Evolutionary conservation across 2,797 vertebrate genomes (phyloP).

Genomic region (Hypotaenidia okinawae): DNA sequence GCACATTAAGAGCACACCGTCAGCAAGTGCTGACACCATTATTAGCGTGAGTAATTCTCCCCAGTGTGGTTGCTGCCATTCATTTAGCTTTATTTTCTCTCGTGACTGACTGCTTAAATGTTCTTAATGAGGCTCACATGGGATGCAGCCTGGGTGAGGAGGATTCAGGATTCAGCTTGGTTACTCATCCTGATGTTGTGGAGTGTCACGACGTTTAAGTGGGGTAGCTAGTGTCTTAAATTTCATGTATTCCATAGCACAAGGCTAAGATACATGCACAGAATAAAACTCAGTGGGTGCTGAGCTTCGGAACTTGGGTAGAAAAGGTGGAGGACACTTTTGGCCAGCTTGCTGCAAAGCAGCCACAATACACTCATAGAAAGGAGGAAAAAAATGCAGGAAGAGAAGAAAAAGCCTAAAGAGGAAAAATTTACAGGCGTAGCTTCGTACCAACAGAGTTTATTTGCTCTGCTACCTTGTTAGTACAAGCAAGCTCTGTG

Average conservation of each 20-base stretch:
- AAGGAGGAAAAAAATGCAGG: background rate
- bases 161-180: background rate
- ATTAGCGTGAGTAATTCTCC: background rate
- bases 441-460: background rate
- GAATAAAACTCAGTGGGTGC: background rate
- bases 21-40: constrained; percentile 51
- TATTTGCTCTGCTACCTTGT: constrained; percentile 17
- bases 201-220: background rate
- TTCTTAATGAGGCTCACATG: background rate
- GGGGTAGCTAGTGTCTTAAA: background rate
- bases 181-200: background rate
- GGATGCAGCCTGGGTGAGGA: background rate
- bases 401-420: background rate
- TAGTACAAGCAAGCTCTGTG: constrained; percentile 2
- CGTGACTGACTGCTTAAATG: background rate
- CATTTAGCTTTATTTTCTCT: constrained; percentile 19
- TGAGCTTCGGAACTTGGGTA: too few relatives aligned
- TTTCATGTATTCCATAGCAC: background rate
- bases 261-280: background rate
- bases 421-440: background rate
- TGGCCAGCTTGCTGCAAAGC: background rate
- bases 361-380: background rate
- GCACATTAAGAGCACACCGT: background rate
- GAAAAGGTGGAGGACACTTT: background rate
- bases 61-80: background rate